These are phyloP conservation scores for Hoplostethus atlanticus DNA, from an alignment of 2,797 vertebrate species.

Conservation along the genomic window DNA sequence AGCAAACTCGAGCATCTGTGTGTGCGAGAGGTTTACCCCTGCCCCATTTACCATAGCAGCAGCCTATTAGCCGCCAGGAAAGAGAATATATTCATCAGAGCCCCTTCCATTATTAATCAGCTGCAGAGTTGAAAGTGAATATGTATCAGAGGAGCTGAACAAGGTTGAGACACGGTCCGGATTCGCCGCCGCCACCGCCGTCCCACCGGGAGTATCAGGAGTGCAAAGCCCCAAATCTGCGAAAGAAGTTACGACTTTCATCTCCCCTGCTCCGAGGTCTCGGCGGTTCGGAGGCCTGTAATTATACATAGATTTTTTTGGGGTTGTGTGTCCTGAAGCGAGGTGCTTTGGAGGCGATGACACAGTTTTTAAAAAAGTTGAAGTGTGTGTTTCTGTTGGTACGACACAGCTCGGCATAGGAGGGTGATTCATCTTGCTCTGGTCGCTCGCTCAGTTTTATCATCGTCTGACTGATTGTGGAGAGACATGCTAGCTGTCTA, in stretches of 20 bases:
- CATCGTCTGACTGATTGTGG: conserved; percentile 48
- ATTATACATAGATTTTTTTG: conserved; percentile 70
- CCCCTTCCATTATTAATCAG: conserved; percentile 81
- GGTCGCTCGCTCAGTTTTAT: conserved; percentile 44
- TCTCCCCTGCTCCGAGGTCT: conserved; percentile 66
- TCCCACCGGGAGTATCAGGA: conserved; percentile 79
- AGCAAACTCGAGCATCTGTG: conserved; percentile 36
- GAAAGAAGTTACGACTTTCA: conserved; percentile 70
- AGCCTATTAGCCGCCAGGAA: conserved; percentile 74
- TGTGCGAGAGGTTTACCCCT: conserved; percentile 46
- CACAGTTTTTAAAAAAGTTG: conserved; percentile 61
- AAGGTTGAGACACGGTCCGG: conserved; percentile 74
- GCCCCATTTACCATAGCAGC: conserved; percentile 75
- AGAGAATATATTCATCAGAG: conserved; percentile 83
- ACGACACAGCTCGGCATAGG: conserved; percentile 38
- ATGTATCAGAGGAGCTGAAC: conserved; percentile 77
- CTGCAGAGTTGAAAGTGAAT: conserved; percentile 82
- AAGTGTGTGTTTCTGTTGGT: conserved; percentile 19
- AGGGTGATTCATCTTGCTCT: conserved; percentile 52
- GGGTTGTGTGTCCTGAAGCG: conserved; percentile 53
- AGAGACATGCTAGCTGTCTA: conserved; percentile 36
- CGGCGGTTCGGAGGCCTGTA: conserved; percentile 66
- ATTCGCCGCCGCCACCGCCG: conserved; percentile 52
- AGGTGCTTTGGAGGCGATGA: conserved; percentile 51
- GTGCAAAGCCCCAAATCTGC: conserved; percentile 77